Evolutionary conservation across 2,797 vertebrate genomes (phyloP), one percentile per base, ranked within the genome.

Genomic region (Enteromius thamalakanensis): DNA sequence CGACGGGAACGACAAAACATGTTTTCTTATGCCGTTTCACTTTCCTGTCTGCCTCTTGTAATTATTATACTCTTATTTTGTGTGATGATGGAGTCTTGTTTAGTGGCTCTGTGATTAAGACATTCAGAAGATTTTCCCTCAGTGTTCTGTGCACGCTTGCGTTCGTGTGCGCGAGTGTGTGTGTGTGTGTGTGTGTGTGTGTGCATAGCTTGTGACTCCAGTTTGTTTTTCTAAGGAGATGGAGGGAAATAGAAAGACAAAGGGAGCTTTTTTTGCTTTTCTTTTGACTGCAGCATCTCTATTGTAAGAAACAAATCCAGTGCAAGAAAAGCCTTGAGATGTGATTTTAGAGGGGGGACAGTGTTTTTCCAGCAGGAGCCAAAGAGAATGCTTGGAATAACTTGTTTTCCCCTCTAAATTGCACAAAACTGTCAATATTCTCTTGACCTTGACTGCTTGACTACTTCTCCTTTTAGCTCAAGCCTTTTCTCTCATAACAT

Each of bases 41-140:
- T 97, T 97, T 93, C 93, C 93, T 93, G 93, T 92, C 91, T 93
- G 93, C 93, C 92, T 94, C 94, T 94, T 95, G 93, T 95, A 94
- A 95, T 95, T 95, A 95, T 95, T 95, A 93, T 95, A 94, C 84
- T 95, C 95, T 95, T 95, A 95, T 95, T 95, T 94, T 93, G 90
- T 92, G 92, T 93, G 92, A 94, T 95, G 94, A 94, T 92, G 94
- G 93, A 96, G 96, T 97, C 96, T 97, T 97, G 96, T 97, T 97
- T 97, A 97, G 97, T 96, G 96, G 97, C 96, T 97, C 97, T 96
- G 96, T 98, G 97, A 99, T 99, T 98, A 98, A 98, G 97, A 99
- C 97, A 97, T 98, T 99, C 97, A 98, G 96, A 96, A 95, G 96
- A 97, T 95, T 96, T 90, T 97, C 90, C 29, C 89, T 91, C 91